These are phyloP conservation scores for Heliconius ismenius DNA, from an alignment of 2,888 invertebrate genomes.

Conservation along the genomic window DNA sequence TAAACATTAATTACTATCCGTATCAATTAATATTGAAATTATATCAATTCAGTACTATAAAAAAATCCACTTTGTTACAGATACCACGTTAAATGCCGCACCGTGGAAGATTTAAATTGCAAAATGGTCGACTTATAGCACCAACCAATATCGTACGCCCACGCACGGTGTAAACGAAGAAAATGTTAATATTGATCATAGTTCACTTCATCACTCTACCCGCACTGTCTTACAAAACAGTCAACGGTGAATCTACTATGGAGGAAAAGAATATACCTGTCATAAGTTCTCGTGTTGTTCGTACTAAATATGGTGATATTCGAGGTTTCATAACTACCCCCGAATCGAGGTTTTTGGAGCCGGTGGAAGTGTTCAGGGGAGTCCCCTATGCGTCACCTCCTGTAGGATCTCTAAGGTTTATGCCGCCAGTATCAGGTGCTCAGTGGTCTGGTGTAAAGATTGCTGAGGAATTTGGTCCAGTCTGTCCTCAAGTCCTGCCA, in stretches of 20 bases:
- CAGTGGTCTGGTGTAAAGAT: constrained; percentile 95
- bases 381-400: constrained; percentile 97
- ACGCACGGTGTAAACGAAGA: constrained; percentile 67
- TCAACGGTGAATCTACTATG: constrained; percentile 76
- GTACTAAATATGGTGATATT: constrained; percentile 93
- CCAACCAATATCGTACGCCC: constrained; percentile 55
- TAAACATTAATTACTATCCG: too few species aligned
- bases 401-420: constrained; percentile 92
- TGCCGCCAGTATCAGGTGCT: constrained; percentile 97
- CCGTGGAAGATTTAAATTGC: constrained; percentile 52
- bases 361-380: constrained; percentile 95
- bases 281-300: constrained; percentile 90
- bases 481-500: constrained; percentile 95
- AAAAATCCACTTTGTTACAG: constrained; percentile 63
- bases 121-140: constrained; percentile 78
- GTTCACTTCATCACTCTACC: constrained; percentile 78
- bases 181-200: constrained; percentile 74
- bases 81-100: constrained; percentile 66
- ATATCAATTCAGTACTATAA: background rate
- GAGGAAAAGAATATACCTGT: constrained; percentile 77
- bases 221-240: constrained; percentile 70
- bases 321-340: constrained; percentile 92
- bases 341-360: constrained; percentile 90
- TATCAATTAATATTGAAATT: too few species aligned
- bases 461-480: constrained; percentile 93